Percentiles rank a stretch among this genome's conserved stretches.
These are phyloP conservation scores for Catonia carolina DNA, from an alignment of 2,888 invertebrate species.

Conservation along the genomic window DNA sequence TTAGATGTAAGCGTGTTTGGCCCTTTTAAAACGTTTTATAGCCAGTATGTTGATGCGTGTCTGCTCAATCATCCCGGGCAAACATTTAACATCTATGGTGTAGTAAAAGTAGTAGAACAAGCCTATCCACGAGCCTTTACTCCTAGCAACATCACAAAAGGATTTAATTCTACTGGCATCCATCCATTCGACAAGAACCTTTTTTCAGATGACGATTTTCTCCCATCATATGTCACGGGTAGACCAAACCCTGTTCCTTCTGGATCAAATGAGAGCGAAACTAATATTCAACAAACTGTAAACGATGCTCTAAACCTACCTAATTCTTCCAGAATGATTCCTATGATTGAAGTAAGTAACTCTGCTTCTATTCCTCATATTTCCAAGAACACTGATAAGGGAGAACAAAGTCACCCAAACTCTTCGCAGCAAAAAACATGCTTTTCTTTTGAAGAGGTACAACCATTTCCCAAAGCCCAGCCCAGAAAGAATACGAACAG, in stretches of 20 bases:
- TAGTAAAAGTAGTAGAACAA: constrained; percentile 1
- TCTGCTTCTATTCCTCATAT: not conserved
- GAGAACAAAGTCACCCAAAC: not conserved
- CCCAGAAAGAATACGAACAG: not conserved
- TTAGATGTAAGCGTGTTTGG: not conserved
- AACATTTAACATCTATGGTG: not conserved
- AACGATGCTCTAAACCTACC: not conserved
- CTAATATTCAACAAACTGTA: not conserved
- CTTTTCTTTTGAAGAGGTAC: not conserved
- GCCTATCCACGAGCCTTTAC: constrained; percentile 7
- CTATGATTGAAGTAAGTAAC: not conserved
- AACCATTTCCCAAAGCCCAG: constrained; percentile 1
- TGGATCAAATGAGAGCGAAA: not conserved
- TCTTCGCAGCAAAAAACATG: not conserved
- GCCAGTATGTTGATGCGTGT: not conserved
- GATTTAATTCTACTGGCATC: not conserved
- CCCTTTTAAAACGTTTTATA: not conserved
- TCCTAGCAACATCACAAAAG: not conserved
- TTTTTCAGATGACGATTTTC: constrained; percentile 13
- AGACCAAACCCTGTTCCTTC: not conserved
- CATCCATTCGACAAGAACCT: constrained; percentile 1
- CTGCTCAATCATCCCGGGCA: not conserved
- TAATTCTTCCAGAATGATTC: not conserved
- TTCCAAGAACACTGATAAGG: not conserved
- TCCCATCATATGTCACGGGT: constrained; percentile 6